Conservation (phyloP, 2,113 vertebrate genomes). For the Salminus brasiliensis region DNA sequence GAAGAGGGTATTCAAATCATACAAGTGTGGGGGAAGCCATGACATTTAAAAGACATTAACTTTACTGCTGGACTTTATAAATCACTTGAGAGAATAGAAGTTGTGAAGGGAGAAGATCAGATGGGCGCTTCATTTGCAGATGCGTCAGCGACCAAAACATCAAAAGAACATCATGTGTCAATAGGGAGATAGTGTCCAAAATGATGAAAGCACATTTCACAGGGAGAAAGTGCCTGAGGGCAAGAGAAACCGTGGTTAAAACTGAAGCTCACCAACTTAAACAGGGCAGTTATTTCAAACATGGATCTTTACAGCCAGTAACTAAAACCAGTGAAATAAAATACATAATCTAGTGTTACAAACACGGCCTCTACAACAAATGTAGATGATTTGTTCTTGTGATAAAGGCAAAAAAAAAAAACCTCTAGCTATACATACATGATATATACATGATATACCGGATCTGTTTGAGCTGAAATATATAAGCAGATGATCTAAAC, state of each 20-base stretch:
- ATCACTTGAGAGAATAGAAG: not conserved
- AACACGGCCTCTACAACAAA: not conserved
- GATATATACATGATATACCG: not conserved
- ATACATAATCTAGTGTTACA: not conserved
- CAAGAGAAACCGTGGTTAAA: not conserved
- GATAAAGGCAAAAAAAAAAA: not conserved
- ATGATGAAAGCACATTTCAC: not conserved
- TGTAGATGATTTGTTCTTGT: not conserved
- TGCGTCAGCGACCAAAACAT: not conserved
- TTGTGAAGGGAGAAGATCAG: not conserved
- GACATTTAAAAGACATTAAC: too few species aligned
- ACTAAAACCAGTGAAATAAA: not conserved
- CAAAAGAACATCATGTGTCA: not conserved
- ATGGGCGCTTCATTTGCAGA: not conserved
- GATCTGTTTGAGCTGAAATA: conserved; percentile 11
- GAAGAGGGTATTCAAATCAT: too few species aligned
- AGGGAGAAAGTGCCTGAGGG: not conserved
- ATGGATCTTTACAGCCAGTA: not conserved
- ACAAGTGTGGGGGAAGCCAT: not conserved
- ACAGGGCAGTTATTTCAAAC: conserved; percentile 1
- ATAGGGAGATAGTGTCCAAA: not conserved
- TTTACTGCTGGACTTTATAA: not conserved
- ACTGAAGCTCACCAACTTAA: not conserved
- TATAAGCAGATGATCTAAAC: conserved; percentile 18
- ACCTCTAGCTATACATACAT: conserved; percentile 7